phyloP scores from a whole-genome alignment of 2,888 invertebrate genomes.

The Brachyptera risi region DNA sequence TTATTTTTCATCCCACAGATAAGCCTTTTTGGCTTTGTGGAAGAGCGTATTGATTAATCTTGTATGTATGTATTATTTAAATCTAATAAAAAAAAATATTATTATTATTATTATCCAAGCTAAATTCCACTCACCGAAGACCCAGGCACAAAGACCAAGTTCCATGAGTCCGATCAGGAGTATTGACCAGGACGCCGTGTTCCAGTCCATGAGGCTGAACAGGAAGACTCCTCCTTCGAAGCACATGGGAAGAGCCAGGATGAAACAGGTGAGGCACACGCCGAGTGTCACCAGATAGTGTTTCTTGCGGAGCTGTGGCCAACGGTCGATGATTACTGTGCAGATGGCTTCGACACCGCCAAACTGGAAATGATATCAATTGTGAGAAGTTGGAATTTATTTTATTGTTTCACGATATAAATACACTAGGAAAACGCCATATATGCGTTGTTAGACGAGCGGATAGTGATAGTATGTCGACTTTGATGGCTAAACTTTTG shows the following conservation, averaged over 20 bases:
- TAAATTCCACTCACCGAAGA: conserved; percentile 54
- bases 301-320: conserved; percentile 57
- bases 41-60: too few species aligned
- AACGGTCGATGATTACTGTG: conserved; percentile 62
- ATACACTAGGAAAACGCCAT: too few species aligned
- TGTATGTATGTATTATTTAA: too few species aligned
- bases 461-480: too few species aligned
- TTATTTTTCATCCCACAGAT: too few species aligned
- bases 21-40: too few species aligned
- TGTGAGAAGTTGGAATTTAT: too few species aligned
- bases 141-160: conserved; percentile 63
- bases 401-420: too few species aligned
- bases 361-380: conserved; percentile 54
- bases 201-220: conserved; percentile 70
- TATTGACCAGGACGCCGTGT: conserved; percentile 73
- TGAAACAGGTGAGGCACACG: conserved; percentile 61
- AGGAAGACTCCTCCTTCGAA: conserved; percentile 69
- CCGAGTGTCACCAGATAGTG: conserved; percentile 54
- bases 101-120: too few species aligned
- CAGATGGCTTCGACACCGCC: conserved; percentile 68
- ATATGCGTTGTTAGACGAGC: too few species aligned
- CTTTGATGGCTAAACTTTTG: too few species aligned
- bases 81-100: too few species aligned
- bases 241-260: conserved; percentile 71
- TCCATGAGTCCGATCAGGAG: conserved; percentile 65